These are phyloP conservation scores for Aphelocoma californica DNA, from an alignment of 2,797 vertebrate genomes.

Conservation along the genomic window DNA sequence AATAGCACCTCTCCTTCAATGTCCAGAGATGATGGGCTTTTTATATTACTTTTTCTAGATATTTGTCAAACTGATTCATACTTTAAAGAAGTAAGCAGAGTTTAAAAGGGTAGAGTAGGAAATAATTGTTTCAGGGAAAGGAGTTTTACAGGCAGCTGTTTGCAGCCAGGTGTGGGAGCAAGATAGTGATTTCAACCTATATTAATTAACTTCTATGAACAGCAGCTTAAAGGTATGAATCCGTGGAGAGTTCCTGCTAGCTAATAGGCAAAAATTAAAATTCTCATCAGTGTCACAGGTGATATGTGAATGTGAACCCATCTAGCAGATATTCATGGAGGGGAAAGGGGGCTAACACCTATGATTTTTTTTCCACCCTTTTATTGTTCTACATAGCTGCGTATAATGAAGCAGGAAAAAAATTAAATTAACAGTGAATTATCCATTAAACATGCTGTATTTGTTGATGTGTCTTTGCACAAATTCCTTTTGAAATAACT, in stretches of 20 bases:
- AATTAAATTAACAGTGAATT: background rate
- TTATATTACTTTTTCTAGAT: constrained; percentile 5
- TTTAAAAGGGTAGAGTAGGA: background rate
- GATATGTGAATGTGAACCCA: background rate
- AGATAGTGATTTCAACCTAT: background rate
- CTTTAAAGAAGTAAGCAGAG: background rate
- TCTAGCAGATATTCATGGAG: background rate
- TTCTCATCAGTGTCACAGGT: background rate
- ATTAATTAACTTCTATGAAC: background rate
- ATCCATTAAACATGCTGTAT: background rate
- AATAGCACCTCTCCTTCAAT: background rate
- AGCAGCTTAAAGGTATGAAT: background rate
- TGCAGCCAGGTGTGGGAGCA: background rate
- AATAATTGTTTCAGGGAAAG: background rate
- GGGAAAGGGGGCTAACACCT: background rate
- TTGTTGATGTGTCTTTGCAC: background rate
- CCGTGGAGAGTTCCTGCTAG: background rate
- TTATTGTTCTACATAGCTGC: background rate
- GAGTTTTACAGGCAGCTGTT: background rate
- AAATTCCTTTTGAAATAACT: background rate
- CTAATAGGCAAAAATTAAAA: background rate
- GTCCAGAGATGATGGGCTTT: background rate
- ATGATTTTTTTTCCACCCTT: background rate
- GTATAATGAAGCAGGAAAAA: background rate
- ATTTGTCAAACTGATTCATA: background rate